Evolutionary conservation across 1,140 invertebrate genomes (phyloP).

Genomic region (Spodoptera frugiperda): DNA sequence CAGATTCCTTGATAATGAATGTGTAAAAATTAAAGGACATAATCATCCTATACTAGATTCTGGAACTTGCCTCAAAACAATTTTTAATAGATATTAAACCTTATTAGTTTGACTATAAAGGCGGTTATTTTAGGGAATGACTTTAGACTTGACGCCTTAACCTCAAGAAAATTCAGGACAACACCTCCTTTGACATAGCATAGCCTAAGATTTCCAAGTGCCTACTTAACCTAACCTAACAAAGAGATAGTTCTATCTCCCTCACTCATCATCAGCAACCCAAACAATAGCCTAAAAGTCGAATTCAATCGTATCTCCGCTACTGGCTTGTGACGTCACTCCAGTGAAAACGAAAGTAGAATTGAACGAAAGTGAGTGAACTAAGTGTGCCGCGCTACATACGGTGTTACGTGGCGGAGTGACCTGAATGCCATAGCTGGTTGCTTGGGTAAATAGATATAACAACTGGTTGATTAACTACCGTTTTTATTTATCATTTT

Average conservation of each 20-base stretch:
- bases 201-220: too few relatives aligned
- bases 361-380: constrained; percentile 14
- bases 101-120: too few relatives aligned
- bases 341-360: constrained; percentile 30
- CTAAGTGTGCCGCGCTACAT: constrained; percentile 13
- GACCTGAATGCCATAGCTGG: constrained; percentile 26
- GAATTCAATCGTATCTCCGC: background rate
- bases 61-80: too few relatives aligned
- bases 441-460: background rate
- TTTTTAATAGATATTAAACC: too few relatives aligned
- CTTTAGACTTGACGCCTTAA: too few relatives aligned
- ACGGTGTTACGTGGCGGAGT: constrained; percentile 9
- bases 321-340: background rate
- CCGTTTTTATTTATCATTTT: background rate
- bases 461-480: background rate
- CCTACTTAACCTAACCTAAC: background rate
- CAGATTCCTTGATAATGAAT: too few relatives aligned
- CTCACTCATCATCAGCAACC: background rate
- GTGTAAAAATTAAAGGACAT: too few relatives aligned
- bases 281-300: background rate
- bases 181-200: too few relatives aligned
- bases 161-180: too few relatives aligned
- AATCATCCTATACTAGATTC: too few relatives aligned
- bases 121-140: too few relatives aligned
- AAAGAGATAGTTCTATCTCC: too few relatives aligned